Evolutionary conservation across 2,888 invertebrate genomes (phyloP), one percentile per base, ranked within the genome.

Genomic region (Microplitis manilae): DNA sequence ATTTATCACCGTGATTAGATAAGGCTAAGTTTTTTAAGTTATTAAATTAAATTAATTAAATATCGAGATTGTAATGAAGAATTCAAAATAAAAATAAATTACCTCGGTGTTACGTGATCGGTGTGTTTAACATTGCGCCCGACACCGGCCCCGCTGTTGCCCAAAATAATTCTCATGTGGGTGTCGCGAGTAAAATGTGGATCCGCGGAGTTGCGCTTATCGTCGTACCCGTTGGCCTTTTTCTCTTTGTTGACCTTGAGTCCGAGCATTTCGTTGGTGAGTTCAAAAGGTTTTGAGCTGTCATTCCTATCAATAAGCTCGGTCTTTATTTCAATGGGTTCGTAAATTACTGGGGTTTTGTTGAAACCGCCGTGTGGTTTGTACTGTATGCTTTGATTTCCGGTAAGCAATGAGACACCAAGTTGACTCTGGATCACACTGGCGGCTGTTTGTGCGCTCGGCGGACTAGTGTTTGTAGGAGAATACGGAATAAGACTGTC

Each of bases 161-260:
- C 95, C 81, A 97, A 90, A 83, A 97, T 97, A 82, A 97, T 97
- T 81, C 96, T 92, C 96, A 97, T 97, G 86, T 97, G 97, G 0
- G 96, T 96, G 88, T 97, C 96, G n/a, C 96, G 91, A 74, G 95
- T 95, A 91, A 96, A 96, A 88, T 96, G 96, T 59, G 94, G 95
- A 89, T 96, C 96, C 0, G 95, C 92, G 0, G 87, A 92, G 77
- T 86, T 88, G 74, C 87, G 85, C 79, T 88, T 89, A 9, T 90
- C 89, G 64, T 89, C 88, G 50, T 83, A 81, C 1, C 84, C 83
- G 68, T 88, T 88, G 79, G 87, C 88, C 70, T 87, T 88, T 9
- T 87, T 88, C 69, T 87, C 88, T 62, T 82, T 77, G 65, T 76
- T 82, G 17, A 87, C 81, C 60, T 84, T 86, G 38, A 90, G 80